Evolutionary conservation across 2,113 vertebrate species (phyloP).

Genomic region (Odobenus rosmarus): DNA sequence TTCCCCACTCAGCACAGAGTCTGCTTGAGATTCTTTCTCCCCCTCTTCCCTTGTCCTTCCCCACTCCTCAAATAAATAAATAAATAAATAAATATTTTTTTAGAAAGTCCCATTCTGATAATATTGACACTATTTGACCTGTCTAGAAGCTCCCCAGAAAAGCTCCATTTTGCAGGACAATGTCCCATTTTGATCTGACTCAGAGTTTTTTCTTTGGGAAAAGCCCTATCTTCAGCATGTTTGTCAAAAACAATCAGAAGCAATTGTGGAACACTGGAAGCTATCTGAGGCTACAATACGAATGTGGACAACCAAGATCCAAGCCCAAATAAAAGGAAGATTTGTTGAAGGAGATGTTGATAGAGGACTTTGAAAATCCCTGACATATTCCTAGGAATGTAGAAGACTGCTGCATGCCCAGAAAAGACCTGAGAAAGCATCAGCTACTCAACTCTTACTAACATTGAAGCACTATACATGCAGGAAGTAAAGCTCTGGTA

Average conservation of each 20-base stretch:
- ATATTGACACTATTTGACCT: neutral
- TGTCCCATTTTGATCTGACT: neutral
- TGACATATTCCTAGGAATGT: neutral
- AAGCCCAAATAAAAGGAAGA: neutral
- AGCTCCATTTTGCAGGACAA: neutral
- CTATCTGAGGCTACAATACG: neutral
- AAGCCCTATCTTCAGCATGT: rapidly evolving
- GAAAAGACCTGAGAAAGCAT: neutral
- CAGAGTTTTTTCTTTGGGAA: neutral
- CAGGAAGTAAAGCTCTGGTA: neutral
- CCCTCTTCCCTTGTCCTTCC: no score
- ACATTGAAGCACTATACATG: neutral
- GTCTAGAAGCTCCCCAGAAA: neutral
- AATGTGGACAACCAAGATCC: neutral
- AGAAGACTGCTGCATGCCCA: neutral
- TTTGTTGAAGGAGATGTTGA: neutral
- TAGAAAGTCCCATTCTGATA: neutral
- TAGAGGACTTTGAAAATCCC: neutral
- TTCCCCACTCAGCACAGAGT: neutral
- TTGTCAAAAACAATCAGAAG: neutral
- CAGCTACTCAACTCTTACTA: neutral
- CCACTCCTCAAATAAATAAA: no score
- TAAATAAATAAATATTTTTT: neutral
- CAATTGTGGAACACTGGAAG: neutral
- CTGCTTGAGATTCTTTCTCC: neutral